Conservation (phyloP, 2,888 invertebrate genomes). For the Gryllus longicercus region DNA sequence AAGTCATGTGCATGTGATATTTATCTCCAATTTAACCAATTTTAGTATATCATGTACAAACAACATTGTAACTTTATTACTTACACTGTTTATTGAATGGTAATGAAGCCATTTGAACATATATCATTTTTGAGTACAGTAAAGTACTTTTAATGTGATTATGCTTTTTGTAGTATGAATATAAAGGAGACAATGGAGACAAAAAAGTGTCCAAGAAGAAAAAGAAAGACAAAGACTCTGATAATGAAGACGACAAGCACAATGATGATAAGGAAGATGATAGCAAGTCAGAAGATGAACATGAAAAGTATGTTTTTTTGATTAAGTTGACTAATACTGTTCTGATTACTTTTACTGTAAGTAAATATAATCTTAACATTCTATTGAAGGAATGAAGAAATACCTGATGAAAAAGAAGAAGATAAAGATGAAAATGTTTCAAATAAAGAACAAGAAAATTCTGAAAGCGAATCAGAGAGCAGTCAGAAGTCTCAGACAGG, state of each 20-base stretch:
- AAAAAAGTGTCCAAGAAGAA: conserved; percentile 59
- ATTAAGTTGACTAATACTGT: not conserved
- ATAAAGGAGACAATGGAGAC: conserved; percentile 61
- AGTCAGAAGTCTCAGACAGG: conserved; percentile 78
- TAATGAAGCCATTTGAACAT: no score
- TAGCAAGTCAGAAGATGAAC: conserved; percentile 37
- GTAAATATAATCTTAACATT: not conserved
- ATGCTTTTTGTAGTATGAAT: conserved; percentile 67
- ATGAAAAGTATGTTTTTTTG: not conserved
- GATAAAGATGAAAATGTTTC: conserved; percentile 20
- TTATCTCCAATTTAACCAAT: not conserved
- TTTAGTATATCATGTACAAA: not conserved
- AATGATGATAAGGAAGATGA: conserved; percentile 40
- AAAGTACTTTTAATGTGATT: no score
- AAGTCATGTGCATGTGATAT: conserved; percentile 27
- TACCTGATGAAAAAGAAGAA: conserved; percentile 25
- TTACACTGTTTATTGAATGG: no score
- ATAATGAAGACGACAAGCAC: conserved; percentile 45
- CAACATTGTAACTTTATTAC: no score
- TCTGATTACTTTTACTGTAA: not conserved
- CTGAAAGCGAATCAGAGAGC: conserved; percentile 75
- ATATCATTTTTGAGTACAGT: no score
- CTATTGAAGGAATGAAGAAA: conserved; percentile 19
- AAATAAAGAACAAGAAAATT: conserved; percentile 48
- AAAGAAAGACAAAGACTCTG: conserved; percentile 77